A percentile compares a stretch with the other conserved stretches of the same genome.
Evolutionary conservation across 64 coral and sea anemone species (phyloP).

Genomic region (Montipora efflorescens): DNA sequence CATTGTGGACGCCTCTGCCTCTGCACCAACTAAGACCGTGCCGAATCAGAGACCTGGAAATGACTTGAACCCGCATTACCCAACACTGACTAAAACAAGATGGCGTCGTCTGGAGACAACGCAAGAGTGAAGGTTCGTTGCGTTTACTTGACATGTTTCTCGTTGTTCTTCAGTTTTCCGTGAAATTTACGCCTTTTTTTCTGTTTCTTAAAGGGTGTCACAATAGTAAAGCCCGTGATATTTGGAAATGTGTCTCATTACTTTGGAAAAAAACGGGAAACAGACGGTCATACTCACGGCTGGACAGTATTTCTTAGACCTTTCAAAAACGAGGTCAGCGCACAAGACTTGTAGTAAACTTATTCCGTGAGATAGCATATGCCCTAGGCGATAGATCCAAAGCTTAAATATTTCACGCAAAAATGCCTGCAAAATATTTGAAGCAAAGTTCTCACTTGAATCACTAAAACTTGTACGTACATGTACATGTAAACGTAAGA

Average conservation of each 20-base stretch:
- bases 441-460: no score
- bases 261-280: conserved; percentile 99
- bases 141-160: not conserved
- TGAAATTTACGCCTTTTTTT: not conserved
- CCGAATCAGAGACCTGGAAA: not conserved
- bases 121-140: conserved; percentile 86
- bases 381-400: not conserved
- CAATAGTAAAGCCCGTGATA: conserved; percentile 90
- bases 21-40: not conserved
- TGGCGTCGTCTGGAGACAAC: conserved; percentile 91
- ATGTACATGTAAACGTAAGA: no score
- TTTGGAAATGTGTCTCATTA: conserved; percentile 98
- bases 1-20: no score
- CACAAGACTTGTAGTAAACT: not conserved
- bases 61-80: not conserved
- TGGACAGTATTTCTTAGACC: conserved; percentile 98
- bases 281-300: conserved; percentile 94
- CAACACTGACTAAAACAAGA: conserved; percentile 59
- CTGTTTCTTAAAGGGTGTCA: conserved; percentile 73
- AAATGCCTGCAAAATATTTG: no score
- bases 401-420: not conserved
- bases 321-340: conserved; percentile 90
- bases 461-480: no score
- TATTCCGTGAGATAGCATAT: not conserved
- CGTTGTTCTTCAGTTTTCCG: not conserved